phyloP scores from a whole-genome alignment of 2,888 invertebrate species.

The Notodonta ziczac region DNA sequence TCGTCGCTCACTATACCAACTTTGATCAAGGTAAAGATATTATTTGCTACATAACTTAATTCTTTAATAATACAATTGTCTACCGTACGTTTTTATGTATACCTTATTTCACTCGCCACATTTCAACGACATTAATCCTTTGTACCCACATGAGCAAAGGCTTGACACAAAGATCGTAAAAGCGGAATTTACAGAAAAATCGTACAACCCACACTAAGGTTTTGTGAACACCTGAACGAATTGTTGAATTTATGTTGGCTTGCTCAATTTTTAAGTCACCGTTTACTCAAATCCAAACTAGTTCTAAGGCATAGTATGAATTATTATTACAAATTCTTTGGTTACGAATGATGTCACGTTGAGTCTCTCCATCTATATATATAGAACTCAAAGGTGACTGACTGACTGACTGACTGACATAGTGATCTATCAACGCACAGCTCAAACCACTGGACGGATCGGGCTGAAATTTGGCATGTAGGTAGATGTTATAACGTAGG shows the following conservation, averaged over 20 bases:
- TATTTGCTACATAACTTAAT: neutral
- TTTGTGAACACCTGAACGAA: neutral
- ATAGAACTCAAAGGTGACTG: no score
- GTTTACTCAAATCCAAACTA: no score
- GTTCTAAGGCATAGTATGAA: no score
- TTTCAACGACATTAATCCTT: neutral
- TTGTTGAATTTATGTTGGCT: neutral
- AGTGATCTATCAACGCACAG: no score
- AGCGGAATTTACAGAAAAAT: neutral
- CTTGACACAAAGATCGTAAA: neutral
- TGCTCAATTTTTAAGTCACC: neutral
- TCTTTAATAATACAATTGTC: neutral
- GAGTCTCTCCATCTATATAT: no score
- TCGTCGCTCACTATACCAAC: neutral
- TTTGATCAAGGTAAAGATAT: neutral
- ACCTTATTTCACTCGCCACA: neutral
- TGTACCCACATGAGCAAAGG: neutral
- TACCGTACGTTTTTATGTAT: neutral
- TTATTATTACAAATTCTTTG: no score
- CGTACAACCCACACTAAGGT: neutral
- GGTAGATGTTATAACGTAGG: no score
- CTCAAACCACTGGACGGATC: no score
- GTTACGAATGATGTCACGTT: no score
- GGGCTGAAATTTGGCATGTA: no score
- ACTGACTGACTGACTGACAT: no score